phyloP scores from a whole-genome alignment of 2,797 vertebrate species.

The Chiloscyllium punctatum region DNA sequence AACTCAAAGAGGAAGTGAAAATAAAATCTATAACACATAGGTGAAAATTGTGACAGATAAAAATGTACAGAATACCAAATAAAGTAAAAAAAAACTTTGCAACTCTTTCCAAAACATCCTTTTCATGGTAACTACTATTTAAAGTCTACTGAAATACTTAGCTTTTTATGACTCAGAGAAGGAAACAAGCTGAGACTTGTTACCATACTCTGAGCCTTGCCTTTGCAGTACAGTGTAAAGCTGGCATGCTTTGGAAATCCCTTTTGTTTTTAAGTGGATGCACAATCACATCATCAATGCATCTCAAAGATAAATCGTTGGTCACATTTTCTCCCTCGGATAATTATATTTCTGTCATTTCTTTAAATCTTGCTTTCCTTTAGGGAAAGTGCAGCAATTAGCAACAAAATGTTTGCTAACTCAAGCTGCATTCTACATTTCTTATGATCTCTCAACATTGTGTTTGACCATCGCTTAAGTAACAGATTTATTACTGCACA shows the following conservation, averaged over 20 bases:
- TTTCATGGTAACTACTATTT: not conserved
- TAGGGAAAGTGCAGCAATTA: not conserved
- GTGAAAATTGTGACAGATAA: not conserved
- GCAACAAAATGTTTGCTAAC: not conserved
- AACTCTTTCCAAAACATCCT: not conserved
- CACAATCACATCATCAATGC: slow-evolving; percentile 6
- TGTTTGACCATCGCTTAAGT: not conserved
- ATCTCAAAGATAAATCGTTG: not conserved
- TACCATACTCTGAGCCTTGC: not conserved
- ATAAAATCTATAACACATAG: not conserved
- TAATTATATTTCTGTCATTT: not conserved
- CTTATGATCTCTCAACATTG: not conserved
- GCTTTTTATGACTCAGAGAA: not conserved
- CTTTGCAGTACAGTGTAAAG: not conserved
- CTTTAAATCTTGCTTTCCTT: not conserved
- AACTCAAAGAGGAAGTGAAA: not conserved
- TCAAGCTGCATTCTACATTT: not conserved
- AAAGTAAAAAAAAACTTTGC: not conserved
- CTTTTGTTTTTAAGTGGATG: not conserved
- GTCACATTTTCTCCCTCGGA: not conserved
- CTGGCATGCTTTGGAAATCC: not conserved
- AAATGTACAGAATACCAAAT: not conserved
- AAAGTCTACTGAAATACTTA: not conserved
- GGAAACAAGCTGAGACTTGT: not conserved
- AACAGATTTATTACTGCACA: not conserved